A percentile compares a stretch with the other conserved stretches of the same genome.
Conservation (phyloP, 2,888 invertebrate species). For the Bedellia somnulentella region DNA sequence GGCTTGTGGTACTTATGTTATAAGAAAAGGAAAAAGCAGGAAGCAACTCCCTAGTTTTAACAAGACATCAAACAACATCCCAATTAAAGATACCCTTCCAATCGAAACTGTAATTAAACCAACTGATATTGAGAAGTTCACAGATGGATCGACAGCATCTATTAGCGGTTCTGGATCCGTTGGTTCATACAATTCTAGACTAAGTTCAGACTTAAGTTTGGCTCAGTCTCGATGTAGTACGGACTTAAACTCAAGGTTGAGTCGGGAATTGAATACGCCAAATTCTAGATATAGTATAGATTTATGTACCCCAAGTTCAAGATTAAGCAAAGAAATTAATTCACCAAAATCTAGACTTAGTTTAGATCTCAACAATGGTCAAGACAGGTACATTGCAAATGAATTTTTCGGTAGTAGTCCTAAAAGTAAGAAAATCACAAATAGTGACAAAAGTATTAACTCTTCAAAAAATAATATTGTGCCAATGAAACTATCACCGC, state of each 20-base stretch:
- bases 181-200: constrained; percentile 63
- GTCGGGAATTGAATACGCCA: constrained; percentile 62
- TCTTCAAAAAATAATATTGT: constrained; percentile 26
- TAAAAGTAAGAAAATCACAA: constrained; percentile 39
- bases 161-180: constrained; percentile 56
- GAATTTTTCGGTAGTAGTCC: constrained; percentile 53
- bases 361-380: constrained; percentile 62
- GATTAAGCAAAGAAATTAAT: constrained; percentile 58
- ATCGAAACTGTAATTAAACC: constrained; percentile 49
- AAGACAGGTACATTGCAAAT: constrained; percentile 41
- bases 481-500: constrained; percentile 53
- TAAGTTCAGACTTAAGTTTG: constrained; percentile 65
- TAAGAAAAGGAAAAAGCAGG: constrained; percentile 72
- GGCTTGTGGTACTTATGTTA: constrained; percentile 75
- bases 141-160: constrained; percentile 52
- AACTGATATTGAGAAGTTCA: constrained; percentile 46
- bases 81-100: constrained; percentile 30
- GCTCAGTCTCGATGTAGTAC: constrained; percentile 62
- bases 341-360: constrained; percentile 64
- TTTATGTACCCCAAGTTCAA: constrained; percentile 64
- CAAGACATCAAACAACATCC: constrained; percentile 47
- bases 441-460: constrained; percentile 26
- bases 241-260: constrained; percentile 56
- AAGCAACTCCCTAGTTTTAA: constrained; percentile 65
- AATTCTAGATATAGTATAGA: constrained; percentile 71